Base-by-base conservation (phyloP, 2,113 vertebrate species). In the Chascanopsetta lugubris region DNA sequence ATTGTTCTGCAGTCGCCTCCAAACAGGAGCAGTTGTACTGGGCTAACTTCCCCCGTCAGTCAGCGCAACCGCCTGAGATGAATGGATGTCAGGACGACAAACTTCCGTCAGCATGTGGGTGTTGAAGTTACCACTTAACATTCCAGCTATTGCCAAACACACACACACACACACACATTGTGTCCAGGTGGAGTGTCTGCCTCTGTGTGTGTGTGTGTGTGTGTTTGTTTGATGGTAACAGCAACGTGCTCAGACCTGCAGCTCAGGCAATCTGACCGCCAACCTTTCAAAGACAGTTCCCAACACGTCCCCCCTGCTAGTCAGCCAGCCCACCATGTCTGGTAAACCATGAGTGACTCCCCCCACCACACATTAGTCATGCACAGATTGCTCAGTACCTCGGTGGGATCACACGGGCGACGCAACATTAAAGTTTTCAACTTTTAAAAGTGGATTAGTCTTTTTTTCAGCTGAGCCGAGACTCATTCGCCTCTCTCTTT, bases 281-380 rank as follows among this genome's bases (percentile, higher is more conserved):
- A 81, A 32, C 40, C 48, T 68, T 72, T 56, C 22, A 7, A 1
- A 59, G 72, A 80, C 85, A 61, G 74, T 27, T 89, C 84, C 62
- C 57, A 79, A 89, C 85, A 84, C 4, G 84, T 68, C 70, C 47
- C n/a, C n/a, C n/a, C n/a, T n/a, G n/a, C n/a, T n/a, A n/a, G 12
- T 10, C 36, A 54, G 30, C 68, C 66, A 7, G 58, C 79, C 77
- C 71, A 76, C 55, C 53, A 13, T 4, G 9, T 66, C 34, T 34
- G 15, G 6, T 60, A 45, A 59, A 69, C 56, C 46, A 21, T 20
- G 40, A 50, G 32, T 38, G 51, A 54, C 61, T 51, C 46, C 63
- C n/a, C 60, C 24, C 59, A 18, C 22, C 53, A 32, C 36, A 68
- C 36, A 25, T 21, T 46, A 38, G 22, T 47, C 69, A 70, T 24